Percentiles rank a stretch among this genome's conserved stretches.
phyloP scores from a whole-genome alignment of 2,888 invertebrate species.

The Scaptomyza flava region DNA sequence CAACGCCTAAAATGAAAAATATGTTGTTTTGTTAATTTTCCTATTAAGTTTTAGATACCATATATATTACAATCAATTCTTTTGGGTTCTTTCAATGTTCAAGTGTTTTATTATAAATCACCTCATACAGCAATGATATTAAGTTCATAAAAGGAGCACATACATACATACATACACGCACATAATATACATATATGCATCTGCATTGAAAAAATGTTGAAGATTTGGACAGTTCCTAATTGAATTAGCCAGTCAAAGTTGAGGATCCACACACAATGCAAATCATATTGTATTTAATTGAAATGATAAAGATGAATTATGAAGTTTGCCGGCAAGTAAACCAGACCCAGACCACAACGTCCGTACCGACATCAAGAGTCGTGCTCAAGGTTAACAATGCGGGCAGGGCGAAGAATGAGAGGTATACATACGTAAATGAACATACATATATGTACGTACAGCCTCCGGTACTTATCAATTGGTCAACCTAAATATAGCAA shows the following conservation, averaged over 20 bases:
- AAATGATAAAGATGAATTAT: conserved; percentile 72
- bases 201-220: conserved; percentile 14
- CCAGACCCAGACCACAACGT: conserved; percentile 11
- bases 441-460: conserved; percentile 6
- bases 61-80: too few species aligned
- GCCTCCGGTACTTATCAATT: conserved; percentile 67
- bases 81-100: too few species aligned
- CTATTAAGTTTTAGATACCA: too few species aligned
- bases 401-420: conserved; percentile 3
- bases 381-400: conserved; percentile 69
- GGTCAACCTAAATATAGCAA: conserved; percentile 49
- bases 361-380: conserved; percentile 42
- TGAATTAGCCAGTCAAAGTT: conserved; percentile 68
- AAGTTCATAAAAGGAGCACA: background rate
- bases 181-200: conserved; percentile 4
- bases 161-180: background rate
- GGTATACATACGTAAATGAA: conserved; percentile 3
- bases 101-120: too few species aligned
- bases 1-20: conserved; percentile 88
- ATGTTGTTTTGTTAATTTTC: too few species aligned
- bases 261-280: conserved; percentile 66
- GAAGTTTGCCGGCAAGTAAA: conserved; percentile 58
- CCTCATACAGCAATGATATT: too few species aligned
- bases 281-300: conserved; percentile 76
- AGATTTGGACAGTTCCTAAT: conserved; percentile 57